phyloP scores from a whole-genome alignment of 2,797 vertebrate genomes.

The Urocyon cinereoargenteus region DNA sequence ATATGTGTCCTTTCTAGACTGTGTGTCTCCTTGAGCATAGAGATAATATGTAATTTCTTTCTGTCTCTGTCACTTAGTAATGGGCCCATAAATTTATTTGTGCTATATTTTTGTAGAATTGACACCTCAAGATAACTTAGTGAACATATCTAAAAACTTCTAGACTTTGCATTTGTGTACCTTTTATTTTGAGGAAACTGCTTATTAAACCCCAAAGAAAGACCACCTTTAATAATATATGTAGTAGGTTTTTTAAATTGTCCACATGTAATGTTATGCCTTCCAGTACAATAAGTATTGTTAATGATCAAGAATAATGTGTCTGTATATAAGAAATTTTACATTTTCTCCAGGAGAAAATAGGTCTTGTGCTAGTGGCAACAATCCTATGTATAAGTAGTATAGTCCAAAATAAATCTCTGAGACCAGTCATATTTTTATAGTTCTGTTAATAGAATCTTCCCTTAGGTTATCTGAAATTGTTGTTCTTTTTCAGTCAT shows the following conservation, averaged over 20 bases:
- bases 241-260: background rate
- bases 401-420: constrained; percentile 9
- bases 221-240: constrained; percentile 3
- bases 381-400: background rate
- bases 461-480: constrained; percentile 68
- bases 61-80: background rate
- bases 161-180: background rate
- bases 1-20: background rate
- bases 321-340: constrained; percentile 19
- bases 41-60: background rate
- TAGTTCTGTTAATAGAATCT: constrained; percentile 52
- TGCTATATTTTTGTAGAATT: background rate
- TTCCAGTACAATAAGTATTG: background rate
- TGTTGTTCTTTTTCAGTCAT: constrained; percentile 90
- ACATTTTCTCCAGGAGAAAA: background rate
- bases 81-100: background rate
- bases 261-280: background rate
- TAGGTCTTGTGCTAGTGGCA: background rate
- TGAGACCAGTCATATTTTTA: background rate
- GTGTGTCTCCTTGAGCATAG: background rate
- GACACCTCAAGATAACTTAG: background rate
- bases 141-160: background rate
- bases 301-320: constrained; percentile 27
- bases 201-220: background rate
- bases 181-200: constrained; percentile 56